Evolutionary conservation across 1,140 invertebrate genomes (phyloP).

Genomic region (Schlechtendalia chinensis): DNA sequence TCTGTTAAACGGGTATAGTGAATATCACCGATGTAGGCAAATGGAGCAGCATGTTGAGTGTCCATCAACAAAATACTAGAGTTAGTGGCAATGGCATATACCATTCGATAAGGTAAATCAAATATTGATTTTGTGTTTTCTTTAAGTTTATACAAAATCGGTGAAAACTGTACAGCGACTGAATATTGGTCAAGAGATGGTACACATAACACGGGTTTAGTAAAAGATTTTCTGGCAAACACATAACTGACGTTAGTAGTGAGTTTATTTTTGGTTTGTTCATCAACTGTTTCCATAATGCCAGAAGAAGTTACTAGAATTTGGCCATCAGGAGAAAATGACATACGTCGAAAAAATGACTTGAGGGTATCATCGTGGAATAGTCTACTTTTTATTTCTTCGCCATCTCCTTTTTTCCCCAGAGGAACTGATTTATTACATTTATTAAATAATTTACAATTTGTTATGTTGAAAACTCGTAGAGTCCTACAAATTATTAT

Average conservation of each 20-base stretch:
- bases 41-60: conserved; percentile 82
- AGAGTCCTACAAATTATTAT: conserved; percentile 62
- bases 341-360: conserved; percentile 85
- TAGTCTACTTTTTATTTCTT: conserved; percentile 58
- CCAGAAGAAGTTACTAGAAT: conserved; percentile 83
- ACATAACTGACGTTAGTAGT: conserved; percentile 60
- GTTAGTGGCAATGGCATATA: conserved; percentile 88
- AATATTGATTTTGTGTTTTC: conserved; percentile 60
- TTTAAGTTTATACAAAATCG: conserved; percentile 67
- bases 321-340: conserved; percentile 86
- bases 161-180: conserved; percentile 79
- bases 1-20: conserved; percentile 93
- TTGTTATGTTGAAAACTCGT: conserved; percentile 70
- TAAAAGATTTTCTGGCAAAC: conserved; percentile 53
- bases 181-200: conserved; percentile 77
- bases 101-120: conserved; percentile 75
- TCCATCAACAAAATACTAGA: conserved; percentile 86
- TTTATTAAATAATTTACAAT: conserved; percentile 60
- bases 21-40: conserved; percentile 84
- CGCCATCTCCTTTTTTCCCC: conserved; percentile 10
- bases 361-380: conserved; percentile 94
- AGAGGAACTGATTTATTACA: conserved; percentile 44
- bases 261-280: conserved; percentile 64
- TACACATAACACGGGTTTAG: conserved; percentile 76
- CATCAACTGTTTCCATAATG: conserved; percentile 65